Evolutionary conservation across 2,113 vertebrate species (phyloP).

Genomic region (Ptyas mucosa): DNA sequence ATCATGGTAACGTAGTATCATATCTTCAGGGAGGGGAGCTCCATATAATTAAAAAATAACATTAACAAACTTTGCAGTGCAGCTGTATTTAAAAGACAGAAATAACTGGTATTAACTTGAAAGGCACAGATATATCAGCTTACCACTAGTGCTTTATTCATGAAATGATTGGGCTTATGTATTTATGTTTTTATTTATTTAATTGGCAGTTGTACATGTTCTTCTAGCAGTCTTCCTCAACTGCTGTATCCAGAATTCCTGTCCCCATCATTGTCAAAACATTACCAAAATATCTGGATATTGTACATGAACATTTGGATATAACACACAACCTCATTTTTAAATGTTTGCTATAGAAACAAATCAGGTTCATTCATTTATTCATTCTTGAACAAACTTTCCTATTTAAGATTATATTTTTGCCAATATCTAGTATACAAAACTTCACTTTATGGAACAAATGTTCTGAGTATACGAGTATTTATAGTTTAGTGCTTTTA

Average conservation of each 20-base stretch:
- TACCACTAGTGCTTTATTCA: not conserved
- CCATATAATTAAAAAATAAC: not conserved
- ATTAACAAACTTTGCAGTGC: not conserved
- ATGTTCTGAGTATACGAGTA: not conserved
- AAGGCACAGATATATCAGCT: not conserved
- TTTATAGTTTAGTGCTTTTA: fast-evolving
- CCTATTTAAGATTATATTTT: not conserved
- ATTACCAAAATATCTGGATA: not conserved
- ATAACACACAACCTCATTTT: not conserved
- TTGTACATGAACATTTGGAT: not conserved
- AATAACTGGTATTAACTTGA: not conserved
- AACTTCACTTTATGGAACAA: not conserved
- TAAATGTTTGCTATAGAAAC: not conserved
- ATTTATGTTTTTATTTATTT: not conserved
- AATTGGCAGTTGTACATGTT: not conserved
- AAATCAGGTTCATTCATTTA: not conserved
- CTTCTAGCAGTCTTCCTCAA: not conserved
- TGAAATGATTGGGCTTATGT: not conserved
- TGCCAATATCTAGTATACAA: not conserved
- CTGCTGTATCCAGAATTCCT: not conserved
- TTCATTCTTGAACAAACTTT: not conserved
- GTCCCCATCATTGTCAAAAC: not conserved
- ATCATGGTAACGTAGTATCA: not conserved
- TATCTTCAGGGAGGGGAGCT: not conserved
- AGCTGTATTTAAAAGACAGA: not conserved